These are phyloP conservation scores for Oncorhynchus kisutch DNA, from an alignment of 2,113 vertebrate genomes.

Conservation along the genomic window DNA sequence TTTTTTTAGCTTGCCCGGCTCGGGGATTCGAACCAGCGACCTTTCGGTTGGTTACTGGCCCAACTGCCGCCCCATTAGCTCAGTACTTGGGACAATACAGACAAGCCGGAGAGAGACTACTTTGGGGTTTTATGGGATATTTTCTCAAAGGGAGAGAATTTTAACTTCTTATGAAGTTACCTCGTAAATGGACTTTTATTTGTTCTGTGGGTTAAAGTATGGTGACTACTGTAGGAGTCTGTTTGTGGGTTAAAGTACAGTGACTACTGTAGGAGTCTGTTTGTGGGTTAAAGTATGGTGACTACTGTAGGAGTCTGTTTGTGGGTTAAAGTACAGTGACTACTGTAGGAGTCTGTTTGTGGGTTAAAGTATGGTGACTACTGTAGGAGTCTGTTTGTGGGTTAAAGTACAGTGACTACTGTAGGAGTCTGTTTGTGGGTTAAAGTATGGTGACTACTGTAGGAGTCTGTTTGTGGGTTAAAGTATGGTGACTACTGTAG, in stretches of 20 bases:
- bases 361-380: background rate
- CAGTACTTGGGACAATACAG: conserved; percentile 58
- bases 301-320: background rate
- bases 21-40: too few relatives aligned
- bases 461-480: too few relatives aligned
- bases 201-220: background rate
- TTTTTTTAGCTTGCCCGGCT: too few relatives aligned
- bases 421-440: too few relatives aligned
- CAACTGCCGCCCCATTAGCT: conserved; percentile 63
- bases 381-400: too few relatives aligned
- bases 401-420: too few relatives aligned
- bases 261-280: background rate
- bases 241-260: background rate
- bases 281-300: background rate
- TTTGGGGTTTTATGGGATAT: conserved; percentile 60
- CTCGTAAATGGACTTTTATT: background rate
- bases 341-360: too few relatives aligned
- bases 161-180: conserved; percentile 18
- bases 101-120: conserved; percentile 54
- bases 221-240: background rate
- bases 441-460: too few relatives aligned
- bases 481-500: too few relatives aligned
- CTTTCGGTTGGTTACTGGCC: too few relatives aligned
- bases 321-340: too few relatives aligned
- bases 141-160: conserved; percentile 40